These are phyloP conservation scores for Cataglyphis livida DNA, from an alignment of 2,888 invertebrate species.

Conservation along the genomic window DNA sequence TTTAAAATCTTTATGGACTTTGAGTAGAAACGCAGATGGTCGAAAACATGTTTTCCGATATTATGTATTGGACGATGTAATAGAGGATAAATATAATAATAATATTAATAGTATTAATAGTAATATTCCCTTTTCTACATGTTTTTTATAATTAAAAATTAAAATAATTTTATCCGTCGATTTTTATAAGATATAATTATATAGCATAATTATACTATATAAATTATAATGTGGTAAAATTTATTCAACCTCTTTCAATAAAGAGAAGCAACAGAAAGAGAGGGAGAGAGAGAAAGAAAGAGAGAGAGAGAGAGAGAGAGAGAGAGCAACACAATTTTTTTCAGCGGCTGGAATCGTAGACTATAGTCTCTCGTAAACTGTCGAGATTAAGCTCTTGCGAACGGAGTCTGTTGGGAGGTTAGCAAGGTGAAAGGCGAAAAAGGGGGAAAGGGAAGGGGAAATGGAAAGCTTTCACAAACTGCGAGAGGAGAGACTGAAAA, in stretches of 20 bases:
- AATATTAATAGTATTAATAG: too few species aligned
- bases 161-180: neutral
- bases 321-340: neutral
- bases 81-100: neutral
- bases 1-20: conserved; percentile 17
- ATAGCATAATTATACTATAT: too few species aligned
- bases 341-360: neutral
- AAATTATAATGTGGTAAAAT: neutral
- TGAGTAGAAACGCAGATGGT: neutral
- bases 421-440: conserved; percentile 21
- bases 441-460: neutral
- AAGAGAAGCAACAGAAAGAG: neutral
- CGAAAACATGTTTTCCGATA: neutral
- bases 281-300: neutral
- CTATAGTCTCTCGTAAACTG: conserved; percentile 37
- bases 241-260: neutral
- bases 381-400: conserved; percentile 55
- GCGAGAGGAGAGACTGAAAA: conserved; percentile 34
- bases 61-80: neutral
- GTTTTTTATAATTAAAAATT: neutral
- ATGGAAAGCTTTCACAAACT: conserved; percentile 51
- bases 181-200: neutral
- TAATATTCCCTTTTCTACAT: neutral
- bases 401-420: conserved; percentile 35
- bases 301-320: too few species aligned